Evolutionary conservation across 2,797 vertebrate genomes (phyloP).

Genomic region (Trachurus trachurus): DNA sequence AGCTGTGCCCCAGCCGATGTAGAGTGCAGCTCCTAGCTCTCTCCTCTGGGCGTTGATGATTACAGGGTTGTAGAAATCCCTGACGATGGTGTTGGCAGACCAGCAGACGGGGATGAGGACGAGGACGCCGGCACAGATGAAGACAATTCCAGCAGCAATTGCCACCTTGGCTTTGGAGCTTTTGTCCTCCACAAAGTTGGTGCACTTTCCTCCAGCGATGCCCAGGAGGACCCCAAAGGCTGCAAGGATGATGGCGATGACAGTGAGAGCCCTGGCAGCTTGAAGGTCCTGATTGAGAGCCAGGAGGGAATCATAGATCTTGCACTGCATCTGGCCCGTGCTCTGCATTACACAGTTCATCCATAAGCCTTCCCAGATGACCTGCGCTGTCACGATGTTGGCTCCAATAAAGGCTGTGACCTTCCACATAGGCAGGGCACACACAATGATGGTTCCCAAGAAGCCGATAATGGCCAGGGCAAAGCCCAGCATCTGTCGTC

Average conservation of each 20-base stretch:
- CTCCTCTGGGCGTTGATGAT: conserved; percentile 88
- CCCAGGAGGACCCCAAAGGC: conserved; percentile 86
- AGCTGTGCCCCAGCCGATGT: conserved; percentile 92
- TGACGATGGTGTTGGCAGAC: conserved; percentile 92
- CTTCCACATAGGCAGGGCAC: conserved; percentile 94
- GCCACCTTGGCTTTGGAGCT: conserved; percentile 88
- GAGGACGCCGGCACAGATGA: conserved; percentile 88
- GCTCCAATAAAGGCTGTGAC: conserved; percentile 94
- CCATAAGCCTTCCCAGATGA: conserved; percentile 96
- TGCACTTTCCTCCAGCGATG: conserved; percentile 92
- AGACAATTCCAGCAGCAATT: conserved; percentile 86
- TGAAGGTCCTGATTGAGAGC: conserved; percentile 92
- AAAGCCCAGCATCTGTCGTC: conserved; percentile 93
- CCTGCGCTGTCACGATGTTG: conserved; percentile 95
- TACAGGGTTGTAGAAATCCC: conserved; percentile 94
- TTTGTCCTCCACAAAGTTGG: conserved; percentile 91
- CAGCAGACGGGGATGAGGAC: conserved; percentile 92
- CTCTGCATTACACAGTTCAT: conserved; percentile 97
- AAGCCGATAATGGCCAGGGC: conserved; percentile 90
- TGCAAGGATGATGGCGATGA: conserved; percentile 88
- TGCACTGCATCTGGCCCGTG: conserved; percentile 98
- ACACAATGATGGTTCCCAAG: conserved; percentile 90
- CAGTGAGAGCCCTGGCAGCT: conserved; percentile 89
- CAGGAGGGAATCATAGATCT: conserved; percentile 94
- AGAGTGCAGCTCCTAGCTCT: conserved; percentile 92